Conservation (phyloP, 2,797 vertebrate genomes). For the Enteromius paludinosus region DNA sequence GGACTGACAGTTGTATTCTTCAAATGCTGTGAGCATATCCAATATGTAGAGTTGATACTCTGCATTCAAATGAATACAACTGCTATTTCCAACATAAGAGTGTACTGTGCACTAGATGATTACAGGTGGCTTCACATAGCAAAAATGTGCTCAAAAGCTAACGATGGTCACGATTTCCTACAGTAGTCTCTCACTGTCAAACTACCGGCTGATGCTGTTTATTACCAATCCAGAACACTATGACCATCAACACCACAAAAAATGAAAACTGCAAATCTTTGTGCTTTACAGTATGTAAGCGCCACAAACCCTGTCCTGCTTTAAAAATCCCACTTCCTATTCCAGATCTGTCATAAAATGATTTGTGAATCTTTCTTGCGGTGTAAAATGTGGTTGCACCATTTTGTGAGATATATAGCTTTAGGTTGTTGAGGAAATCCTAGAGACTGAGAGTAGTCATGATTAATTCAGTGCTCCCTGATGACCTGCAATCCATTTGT, state of each 20-base stretch:
- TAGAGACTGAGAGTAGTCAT: not conserved
- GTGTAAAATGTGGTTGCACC: constrained; percentile 22
- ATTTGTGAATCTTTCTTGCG: constrained; percentile 20
- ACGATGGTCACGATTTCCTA: not conserved
- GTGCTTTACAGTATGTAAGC: constrained; percentile 3
- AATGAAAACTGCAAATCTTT: constrained; percentile 5
- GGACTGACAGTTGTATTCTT: not conserved
- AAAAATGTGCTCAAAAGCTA: not conserved
- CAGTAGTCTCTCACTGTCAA: not conserved
- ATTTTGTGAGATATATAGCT: constrained; percentile 15
- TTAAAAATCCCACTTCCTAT: constrained; percentile 21
- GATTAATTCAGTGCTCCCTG: constrained; percentile 1
- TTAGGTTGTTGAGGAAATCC: not conserved
- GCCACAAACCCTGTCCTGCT: constrained; percentile 4
- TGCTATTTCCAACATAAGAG: not conserved
- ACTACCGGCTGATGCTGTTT: not conserved
- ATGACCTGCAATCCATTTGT: constrained; percentile 36
- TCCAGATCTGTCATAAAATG: constrained; percentile 30
- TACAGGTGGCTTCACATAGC: not conserved
- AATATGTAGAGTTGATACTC: not conserved
- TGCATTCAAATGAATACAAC: not conserved
- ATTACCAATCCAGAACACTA: not conserved
- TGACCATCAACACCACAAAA: not conserved
- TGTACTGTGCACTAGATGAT: not conserved
- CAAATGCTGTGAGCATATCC: not conserved